phyloP scores from a whole-genome alignment of 2,797 vertebrate species.

The Neostethus bicornis region DNA sequence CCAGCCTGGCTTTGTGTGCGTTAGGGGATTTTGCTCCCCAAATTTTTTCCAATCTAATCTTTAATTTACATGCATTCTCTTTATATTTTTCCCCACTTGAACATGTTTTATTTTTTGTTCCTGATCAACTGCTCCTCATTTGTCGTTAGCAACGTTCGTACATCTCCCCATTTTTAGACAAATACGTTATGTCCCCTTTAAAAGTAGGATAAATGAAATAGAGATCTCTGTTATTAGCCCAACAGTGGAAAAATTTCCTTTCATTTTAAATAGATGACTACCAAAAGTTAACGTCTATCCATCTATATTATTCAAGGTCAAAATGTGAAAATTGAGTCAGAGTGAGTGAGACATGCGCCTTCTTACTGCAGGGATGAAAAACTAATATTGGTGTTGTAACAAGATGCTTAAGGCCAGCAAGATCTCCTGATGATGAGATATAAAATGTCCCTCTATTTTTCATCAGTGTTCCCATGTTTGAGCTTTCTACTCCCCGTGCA shows the following conservation, averaged over 20 bases:
- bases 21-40: no score
- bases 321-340: conserved; percentile 48
- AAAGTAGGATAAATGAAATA: no score
- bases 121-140: no score
- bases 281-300: not conserved
- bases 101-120: no score
- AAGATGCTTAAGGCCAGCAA: conserved; percentile 39
- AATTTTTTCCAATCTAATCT: no score
- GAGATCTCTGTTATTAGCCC: no score
- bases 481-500: conserved; percentile 53
- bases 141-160: no score
- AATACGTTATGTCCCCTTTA: no score
- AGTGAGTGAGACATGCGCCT: conserved; percentile 18
- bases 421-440: conserved; percentile 57
- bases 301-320: conserved; percentile 42
- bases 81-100: no score
- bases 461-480: conserved; percentile 54
- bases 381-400: conserved; percentile 30
- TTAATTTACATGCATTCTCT: no score
- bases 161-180: no score
- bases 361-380: conserved; percentile 38
- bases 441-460: conserved; percentile 62
- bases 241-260: not conserved
- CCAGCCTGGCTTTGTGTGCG: no score
- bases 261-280: not conserved